These are phyloP conservation scores for Scotopteryx bipunctaria DNA, from an alignment of 2,888 invertebrate species.

Conservation along the genomic window DNA sequence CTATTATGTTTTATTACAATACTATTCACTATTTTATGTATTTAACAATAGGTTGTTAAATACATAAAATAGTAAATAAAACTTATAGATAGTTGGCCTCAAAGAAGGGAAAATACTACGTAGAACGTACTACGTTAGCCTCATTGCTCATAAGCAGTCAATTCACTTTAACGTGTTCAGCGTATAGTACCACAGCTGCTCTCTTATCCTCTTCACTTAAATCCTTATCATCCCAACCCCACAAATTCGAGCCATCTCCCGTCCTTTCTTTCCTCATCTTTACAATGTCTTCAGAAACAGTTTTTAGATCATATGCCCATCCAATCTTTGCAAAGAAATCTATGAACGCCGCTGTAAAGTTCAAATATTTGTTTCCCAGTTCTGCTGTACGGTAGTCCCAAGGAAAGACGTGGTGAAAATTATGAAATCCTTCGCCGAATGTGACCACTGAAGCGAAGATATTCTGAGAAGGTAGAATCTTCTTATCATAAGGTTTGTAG, in stretches of 20 bases:
- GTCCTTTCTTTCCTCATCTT: slow-evolving; percentile 43
- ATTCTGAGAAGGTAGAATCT: slow-evolving; percentile 49
- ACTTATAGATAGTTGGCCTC: too few species aligned
- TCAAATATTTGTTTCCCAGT: slow-evolving; percentile 54
- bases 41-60: too few species aligned
- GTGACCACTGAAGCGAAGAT: slow-evolving; percentile 38
- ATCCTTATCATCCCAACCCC: slow-evolving; percentile 40
- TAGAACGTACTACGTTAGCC: too few species aligned
- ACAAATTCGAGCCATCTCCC: slow-evolving; percentile 53
- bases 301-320: slow-evolving; percentile 60
- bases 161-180: slow-evolving; percentile 6
- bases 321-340: slow-evolving; percentile 58
- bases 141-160: not conserved
- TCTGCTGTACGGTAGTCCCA: slow-evolving; percentile 62
- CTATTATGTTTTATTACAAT: too few species aligned
- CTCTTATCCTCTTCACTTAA: slow-evolving; percentile 24
- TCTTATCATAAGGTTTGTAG: slow-evolving; percentile 69
- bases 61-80: too few species aligned
- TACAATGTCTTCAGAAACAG: slow-evolving; percentile 44
- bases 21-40: too few species aligned
- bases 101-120: too few species aligned
- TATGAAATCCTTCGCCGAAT: slow-evolving; percentile 61
- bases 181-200: slow-evolving; percentile 6
- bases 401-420: slow-evolving; percentile 59
- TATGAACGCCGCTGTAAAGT: slow-evolving; percentile 53